Conservation (phyloP, 2,888 invertebrate genomes). For the Eutolmus rufibarbis region DNA sequence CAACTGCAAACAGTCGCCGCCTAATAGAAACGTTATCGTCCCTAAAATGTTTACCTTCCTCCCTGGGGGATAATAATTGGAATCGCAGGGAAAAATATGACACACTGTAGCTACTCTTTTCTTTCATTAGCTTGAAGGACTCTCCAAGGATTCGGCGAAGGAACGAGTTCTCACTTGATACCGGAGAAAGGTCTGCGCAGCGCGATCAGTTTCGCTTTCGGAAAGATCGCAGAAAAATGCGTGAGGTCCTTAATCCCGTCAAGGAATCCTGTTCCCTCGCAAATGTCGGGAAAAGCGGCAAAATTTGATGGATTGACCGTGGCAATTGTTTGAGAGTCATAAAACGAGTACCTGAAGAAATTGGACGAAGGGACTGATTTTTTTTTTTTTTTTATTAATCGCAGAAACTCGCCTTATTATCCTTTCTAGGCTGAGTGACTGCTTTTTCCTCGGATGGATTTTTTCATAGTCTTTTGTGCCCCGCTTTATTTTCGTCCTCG, state of each 20-base stretch:
- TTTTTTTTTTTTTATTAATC: slow-evolving; percentile 1
- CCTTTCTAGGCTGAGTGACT: not conserved
- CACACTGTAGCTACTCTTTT: not conserved
- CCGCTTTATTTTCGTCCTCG: not conserved
- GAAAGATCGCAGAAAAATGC: not conserved
- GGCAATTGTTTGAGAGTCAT: slow-evolving; percentile 30
- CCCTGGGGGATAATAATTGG: not conserved
- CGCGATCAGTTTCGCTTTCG: not conserved
- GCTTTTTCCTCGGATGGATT: not conserved
- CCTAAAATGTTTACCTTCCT: slow-evolving; percentile 22
- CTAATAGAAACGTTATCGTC: slow-evolving; percentile 25
- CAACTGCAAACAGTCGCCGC: slow-evolving; percentile 18
- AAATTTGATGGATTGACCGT: slow-evolving; percentile 41
- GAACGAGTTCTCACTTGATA: slow-evolving; percentile 34
- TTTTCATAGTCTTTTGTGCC: not conserved
- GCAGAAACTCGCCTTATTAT: slow-evolving; percentile 1
- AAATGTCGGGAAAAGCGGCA: not conserved
- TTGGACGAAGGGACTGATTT: not conserved
- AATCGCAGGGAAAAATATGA: slow-evolving; percentile 3
- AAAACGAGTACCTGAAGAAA: slow-evolving; percentile 31
- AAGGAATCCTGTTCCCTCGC: not conserved
- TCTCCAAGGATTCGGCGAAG: not conserved
- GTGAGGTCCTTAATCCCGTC: slow-evolving; percentile 34
- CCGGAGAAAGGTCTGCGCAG: not conserved
- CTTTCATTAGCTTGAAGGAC: slow-evolving; percentile 12